phyloP scores from a whole-genome alignment of 2,888 invertebrate genomes.

The Drosophila gaucha region DNA sequence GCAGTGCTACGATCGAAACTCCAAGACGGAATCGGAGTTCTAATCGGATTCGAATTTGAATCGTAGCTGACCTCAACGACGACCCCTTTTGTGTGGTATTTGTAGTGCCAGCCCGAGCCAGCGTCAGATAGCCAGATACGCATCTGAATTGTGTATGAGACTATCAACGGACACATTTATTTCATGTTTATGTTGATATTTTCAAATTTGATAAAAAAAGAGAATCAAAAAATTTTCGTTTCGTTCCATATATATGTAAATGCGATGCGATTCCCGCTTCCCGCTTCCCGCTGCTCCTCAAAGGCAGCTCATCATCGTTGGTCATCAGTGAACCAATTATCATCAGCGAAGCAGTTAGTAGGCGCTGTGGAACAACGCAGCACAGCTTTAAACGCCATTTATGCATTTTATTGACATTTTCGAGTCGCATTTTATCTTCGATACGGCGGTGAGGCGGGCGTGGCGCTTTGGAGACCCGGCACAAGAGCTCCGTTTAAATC shows the following conservation, averaged over 20 bases:
- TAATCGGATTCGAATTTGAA: slow-evolving; percentile 17
- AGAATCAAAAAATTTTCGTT: slow-evolving; percentile 39
- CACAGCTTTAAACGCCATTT: slow-evolving; percentile 56
- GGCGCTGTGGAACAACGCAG: slow-evolving; percentile 36
- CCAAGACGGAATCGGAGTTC: slow-evolving; percentile 21
- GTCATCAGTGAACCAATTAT: slow-evolving; percentile 63
- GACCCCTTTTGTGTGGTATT: slow-evolving; percentile 72
- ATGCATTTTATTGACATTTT: slow-evolving; percentile 78
- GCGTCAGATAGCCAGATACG: slow-evolving; percentile 59
- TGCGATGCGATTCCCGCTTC: slow-evolving; percentile 27
- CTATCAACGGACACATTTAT: slow-evolving; percentile 80
- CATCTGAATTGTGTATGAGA: slow-evolving; percentile 78
- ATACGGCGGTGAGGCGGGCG: slow-evolving; percentile 15
- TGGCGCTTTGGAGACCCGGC: slow-evolving; percentile 37
- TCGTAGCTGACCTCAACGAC: slow-evolving; percentile 62
- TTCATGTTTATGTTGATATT: slow-evolving; percentile 82
- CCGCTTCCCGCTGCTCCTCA: slow-evolving; percentile 4
- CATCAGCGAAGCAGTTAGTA: slow-evolving; percentile 67
- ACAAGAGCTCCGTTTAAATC: slow-evolving; percentile 41
- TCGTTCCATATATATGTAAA: slow-evolving; percentile 69
- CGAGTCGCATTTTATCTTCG: slow-evolving; percentile 52
- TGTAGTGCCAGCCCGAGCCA: slow-evolving; percentile 1
- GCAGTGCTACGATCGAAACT: slow-evolving; percentile 33
- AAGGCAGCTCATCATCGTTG: slow-evolving; percentile 50
- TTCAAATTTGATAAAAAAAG: slow-evolving; percentile 74